Evolutionary conservation across 2,113 vertebrate genomes (phyloP), one percentile per base, ranked within the genome.

Genomic region (Hippocampus guttulatus): DNA sequence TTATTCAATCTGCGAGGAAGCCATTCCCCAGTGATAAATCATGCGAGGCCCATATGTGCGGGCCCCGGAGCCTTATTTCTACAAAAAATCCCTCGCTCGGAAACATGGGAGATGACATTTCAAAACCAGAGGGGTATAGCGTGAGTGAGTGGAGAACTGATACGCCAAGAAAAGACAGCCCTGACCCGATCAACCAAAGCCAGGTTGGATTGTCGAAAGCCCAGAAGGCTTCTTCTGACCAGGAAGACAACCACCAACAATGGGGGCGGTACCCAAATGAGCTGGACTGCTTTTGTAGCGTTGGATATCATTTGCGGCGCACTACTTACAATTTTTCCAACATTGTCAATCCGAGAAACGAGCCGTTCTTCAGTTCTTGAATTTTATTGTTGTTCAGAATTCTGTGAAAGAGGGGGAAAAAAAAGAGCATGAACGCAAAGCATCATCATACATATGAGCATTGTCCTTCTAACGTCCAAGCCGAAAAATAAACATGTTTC

Each of bases 361-460:
- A 98, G 75, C 94, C 95, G 79, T 98, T 98, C 90, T 92, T 94
- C 87, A 99, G 86, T 67, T 95, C 95, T 0, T 94, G 94, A 91
- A 98, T 99, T 91, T 96, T 98, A 84, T 99, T 99, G 88, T 94
- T 97, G 92, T 94, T 99, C 79, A 98, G 86, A 90, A 96, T 96
- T 86, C 97, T 99, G 91, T 67, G 79, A 88, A 85, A 2, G 78
- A 40, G 70, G 66, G 49, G 57, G 9, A 18, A 64, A 62, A 49
- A 2, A 58, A 1, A 45, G 43, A 66, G 14, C 15, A 66, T 45
- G 14, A 10, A 66, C 57, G 30, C 52, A 65, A 58, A 69, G 52
- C 49, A 20, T 6, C 18, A 51, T 21, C 18, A 51, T 51, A 51
- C 16, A 51, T 21, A 6, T 47, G 45, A 47, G 15, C 45, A 16